Evolutionary conservation across 2,888 invertebrate species (phyloP).

Genomic region (Rugalucina vietnamica): DNA sequence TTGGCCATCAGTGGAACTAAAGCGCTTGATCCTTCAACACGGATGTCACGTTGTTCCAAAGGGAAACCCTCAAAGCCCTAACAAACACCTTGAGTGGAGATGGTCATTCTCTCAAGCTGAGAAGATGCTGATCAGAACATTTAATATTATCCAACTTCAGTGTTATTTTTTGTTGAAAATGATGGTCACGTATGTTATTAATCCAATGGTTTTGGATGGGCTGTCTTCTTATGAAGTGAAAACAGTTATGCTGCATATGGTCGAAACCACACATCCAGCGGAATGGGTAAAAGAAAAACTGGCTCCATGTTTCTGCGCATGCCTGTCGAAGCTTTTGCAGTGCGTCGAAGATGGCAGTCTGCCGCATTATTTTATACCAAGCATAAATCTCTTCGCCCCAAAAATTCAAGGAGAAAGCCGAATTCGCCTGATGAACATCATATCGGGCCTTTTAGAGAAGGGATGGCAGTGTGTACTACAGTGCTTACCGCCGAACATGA

Average conservation of each 20-base stretch:
- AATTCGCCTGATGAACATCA: conserved; percentile 34
- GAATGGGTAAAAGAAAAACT: conserved; percentile 59
- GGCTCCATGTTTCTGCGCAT: conserved; percentile 47
- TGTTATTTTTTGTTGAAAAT: conserved; percentile 59
- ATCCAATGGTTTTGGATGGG: conserved; percentile 54
- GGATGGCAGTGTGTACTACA: conserved; percentile 60
- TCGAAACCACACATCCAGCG: conserved; percentile 56
- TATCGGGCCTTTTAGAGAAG: conserved; percentile 48
- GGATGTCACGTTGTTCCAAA: conserved; percentile 61
- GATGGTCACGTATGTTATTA: conserved; percentile 53
- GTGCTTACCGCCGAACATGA: conserved; percentile 57
- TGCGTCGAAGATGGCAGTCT: conserved; percentile 55
- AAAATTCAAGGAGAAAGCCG: conserved; percentile 55
- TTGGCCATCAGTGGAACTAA: conserved; percentile 60
- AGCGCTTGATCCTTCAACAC: conserved; percentile 59
- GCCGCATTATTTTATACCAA: conserved; percentile 60
- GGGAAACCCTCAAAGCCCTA: conserved; percentile 58
- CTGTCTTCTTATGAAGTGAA: conserved; percentile 57
- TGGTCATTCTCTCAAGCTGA: conserved; percentile 62
- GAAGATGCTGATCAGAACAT: conserved; percentile 56
- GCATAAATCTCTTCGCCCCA: conserved; percentile 52
- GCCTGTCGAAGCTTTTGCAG: conserved; percentile 53
- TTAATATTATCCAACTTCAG: conserved; percentile 51
- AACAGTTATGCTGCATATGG: conserved; percentile 62
- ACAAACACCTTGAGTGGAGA: conserved; percentile 58